A percentile compares a stretch with the other conserved stretches of the same genome.
Evolutionary conservation across 2,113 vertebrate species (phyloP).

Genomic region (Mobula hypostoma): DNA sequence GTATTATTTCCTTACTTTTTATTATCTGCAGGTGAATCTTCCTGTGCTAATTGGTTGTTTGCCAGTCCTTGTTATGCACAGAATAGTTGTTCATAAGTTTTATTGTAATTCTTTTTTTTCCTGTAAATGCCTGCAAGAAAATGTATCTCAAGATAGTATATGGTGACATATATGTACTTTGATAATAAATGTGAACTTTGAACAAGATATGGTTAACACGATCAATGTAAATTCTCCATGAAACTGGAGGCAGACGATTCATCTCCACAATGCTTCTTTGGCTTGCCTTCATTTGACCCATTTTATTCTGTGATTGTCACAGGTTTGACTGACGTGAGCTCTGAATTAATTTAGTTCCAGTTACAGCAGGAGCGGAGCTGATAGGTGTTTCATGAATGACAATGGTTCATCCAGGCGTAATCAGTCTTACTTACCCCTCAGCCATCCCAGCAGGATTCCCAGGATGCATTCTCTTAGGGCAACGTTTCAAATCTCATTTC

Average conservation of each 20-base stretch:
- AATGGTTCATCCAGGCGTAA: background rate
- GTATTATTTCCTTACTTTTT: too few relatives aligned
- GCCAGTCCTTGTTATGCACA: too few relatives aligned
- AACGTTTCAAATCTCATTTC: too few relatives aligned
- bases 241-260: background rate
- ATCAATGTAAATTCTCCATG: background rate
- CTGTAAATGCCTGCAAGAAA: too few relatives aligned
- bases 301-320: background rate
- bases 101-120: too few relatives aligned
- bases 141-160: too few relatives aligned
- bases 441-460: background rate
- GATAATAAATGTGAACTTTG: too few relatives aligned
- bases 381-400: background rate
- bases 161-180: too few relatives aligned
- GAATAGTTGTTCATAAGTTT: too few relatives aligned
- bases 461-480: background rate
- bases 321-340: background rate
- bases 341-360: background rate
- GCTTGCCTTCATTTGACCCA: background rate
- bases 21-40: too few relatives aligned
- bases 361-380: background rate
- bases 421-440: background rate
- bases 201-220: background rate
- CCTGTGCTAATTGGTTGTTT: too few relatives aligned
- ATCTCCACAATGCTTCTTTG: background rate